Evolutionary conservation across 2,797 vertebrate species (phyloP).

Genomic region (Pangasius sanitwongsei): DNA sequence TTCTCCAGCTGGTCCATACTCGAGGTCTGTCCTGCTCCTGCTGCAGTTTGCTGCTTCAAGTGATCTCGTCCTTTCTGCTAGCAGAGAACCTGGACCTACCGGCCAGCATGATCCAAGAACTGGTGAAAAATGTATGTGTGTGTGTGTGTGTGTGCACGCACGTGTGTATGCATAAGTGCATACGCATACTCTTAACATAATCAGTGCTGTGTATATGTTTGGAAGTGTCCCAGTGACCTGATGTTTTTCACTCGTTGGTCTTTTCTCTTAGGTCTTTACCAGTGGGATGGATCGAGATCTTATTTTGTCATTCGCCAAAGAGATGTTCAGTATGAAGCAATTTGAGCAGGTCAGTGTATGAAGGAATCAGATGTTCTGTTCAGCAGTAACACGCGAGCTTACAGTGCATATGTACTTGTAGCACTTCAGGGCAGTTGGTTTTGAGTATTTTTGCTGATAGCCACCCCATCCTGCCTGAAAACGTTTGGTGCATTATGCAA

Average conservation of each 20-base stretch:
- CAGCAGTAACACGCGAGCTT: neutral
- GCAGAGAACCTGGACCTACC: slow-evolving; percentile 82
- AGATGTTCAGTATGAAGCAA: slow-evolving; percentile 88
- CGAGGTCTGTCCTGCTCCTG: slow-evolving; percentile 76
- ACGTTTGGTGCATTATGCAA: no score
- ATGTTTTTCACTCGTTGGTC: neutral
- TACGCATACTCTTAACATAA: neutral
- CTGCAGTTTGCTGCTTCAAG: slow-evolving; percentile 79
- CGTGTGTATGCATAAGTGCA: neutral
- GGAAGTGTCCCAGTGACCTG: neutral
- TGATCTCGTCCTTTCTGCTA: slow-evolving; percentile 83
- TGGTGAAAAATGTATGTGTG: slow-evolving; percentile 81
- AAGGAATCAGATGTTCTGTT: neutral
- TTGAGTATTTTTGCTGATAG: neutral
- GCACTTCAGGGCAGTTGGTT: neutral
- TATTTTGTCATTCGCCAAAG: slow-evolving; percentile 86
- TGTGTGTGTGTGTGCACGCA: neutral
- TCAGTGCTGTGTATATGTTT: neutral
- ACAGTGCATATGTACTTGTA: neutral
- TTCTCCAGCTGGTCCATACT: slow-evolving; percentile 75
- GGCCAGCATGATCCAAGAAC: slow-evolving; percentile 75
- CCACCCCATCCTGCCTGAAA: no score
- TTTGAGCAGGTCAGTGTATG: slow-evolving; percentile 87
- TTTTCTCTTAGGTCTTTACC: slow-evolving; percentile 79
- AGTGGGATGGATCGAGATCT: slow-evolving; percentile 77